phyloP scores from a whole-genome alignment of 2,888 invertebrate species.

The Heteromurus nitidus region DNA sequence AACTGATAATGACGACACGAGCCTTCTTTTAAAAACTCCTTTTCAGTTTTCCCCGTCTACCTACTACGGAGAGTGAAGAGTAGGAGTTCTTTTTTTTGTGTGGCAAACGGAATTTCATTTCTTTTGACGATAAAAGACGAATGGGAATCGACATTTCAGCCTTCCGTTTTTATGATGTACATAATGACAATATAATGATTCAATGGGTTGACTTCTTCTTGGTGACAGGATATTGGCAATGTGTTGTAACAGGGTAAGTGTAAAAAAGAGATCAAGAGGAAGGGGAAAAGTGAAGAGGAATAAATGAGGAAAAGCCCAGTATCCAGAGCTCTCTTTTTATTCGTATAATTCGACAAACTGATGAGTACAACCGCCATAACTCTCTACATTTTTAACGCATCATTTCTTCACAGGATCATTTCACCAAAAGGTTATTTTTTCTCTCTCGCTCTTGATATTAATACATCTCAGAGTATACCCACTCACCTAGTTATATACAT shows the following conservation, averaged over 20 bases:
- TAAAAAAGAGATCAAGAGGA: conserved; percentile 61
- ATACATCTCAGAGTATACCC: not conserved
- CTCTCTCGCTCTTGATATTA: not conserved
- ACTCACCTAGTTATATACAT: not conserved
- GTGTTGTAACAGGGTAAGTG: conserved; percentile 54
- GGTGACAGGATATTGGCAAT: conserved; percentile 73
- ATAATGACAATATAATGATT: conserved; percentile 70
- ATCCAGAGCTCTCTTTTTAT: conserved; percentile 21
- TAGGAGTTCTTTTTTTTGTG: not conserved
- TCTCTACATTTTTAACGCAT: conserved; percentile 73
- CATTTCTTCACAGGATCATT: conserved; percentile 73
- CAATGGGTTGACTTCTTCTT: conserved; percentile 69
- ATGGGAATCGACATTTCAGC: conserved; percentile 50
- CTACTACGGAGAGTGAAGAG: not conserved
- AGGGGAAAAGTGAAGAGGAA: conserved; percentile 58
- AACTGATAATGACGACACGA: conserved; percentile 55
- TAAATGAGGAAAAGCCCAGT: conserved; percentile 58
- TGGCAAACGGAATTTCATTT: conserved; percentile 29
- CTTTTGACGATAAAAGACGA: conserved; percentile 54
- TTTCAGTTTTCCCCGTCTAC: conserved; percentile 8
- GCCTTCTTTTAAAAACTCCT: conserved; percentile 38
- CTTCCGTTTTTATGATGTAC: conserved; percentile 64
- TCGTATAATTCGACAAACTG: conserved; percentile 65
- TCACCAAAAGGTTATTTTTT: conserved; percentile 48
- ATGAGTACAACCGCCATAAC: conserved; percentile 73